Percentiles rank a stretch among this genome's conserved stretches.
phyloP scores from a whole-genome alignment of 2,113 vertebrate genomes.

The Eulacestoma nigropectus region DNA sequence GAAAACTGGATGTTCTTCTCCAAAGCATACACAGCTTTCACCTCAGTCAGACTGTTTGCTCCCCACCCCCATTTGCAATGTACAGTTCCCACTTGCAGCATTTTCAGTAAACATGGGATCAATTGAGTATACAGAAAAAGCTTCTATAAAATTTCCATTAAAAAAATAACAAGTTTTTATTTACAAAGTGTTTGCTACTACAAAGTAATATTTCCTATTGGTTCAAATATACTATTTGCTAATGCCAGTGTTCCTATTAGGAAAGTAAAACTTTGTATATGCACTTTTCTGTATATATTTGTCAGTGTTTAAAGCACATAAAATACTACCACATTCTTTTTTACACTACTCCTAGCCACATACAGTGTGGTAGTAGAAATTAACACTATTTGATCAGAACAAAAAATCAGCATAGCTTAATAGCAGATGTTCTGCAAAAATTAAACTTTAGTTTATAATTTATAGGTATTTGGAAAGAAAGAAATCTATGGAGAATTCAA shows the following conservation, averaged over 20 bases:
- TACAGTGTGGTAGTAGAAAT: constrained; percentile 19
- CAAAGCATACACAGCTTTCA: background rate
- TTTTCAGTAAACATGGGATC: constrained; percentile 63
- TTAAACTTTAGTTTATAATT: constrained; percentile 9
- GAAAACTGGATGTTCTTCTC: background rate
- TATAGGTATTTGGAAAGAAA: background rate
- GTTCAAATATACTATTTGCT: constrained; percentile 45
- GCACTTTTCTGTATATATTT: background rate
- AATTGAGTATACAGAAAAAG: constrained; percentile 71
- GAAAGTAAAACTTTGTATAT: constrained; percentile 42
- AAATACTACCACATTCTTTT: background rate
- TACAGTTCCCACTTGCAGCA: constrained; percentile 29
- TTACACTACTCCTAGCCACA: background rate
- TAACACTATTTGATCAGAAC: background rate
- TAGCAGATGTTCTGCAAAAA: constrained; percentile 24
- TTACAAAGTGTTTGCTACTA: constrained; percentile 72
- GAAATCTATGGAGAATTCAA: background rate
- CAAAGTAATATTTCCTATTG: constrained; percentile 66
- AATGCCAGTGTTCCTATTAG: constrained; percentile 40
- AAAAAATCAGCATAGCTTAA: constrained; percentile 4
- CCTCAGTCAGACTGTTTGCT: background rate
- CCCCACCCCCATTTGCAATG: background rate
- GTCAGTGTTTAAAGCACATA: constrained; percentile 20
- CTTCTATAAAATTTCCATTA: constrained; percentile 77
- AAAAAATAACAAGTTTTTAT: constrained; percentile 78